Percentiles rank a stretch among this genome's conserved stretches.
Conservation (phyloP, 1,140 invertebrate species). For the Caenorhabditis latens region DNA sequence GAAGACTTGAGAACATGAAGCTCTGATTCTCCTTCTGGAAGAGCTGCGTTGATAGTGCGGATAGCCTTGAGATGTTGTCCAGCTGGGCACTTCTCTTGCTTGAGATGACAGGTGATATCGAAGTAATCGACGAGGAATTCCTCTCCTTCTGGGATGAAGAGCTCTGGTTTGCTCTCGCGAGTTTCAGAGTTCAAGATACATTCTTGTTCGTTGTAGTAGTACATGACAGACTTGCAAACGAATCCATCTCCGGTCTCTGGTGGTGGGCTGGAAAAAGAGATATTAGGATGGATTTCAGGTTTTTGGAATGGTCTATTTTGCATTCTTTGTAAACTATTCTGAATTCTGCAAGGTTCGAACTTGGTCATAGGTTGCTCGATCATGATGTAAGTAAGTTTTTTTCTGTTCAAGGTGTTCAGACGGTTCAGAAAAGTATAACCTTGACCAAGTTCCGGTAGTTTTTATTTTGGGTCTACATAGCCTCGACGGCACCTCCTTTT, state of each 20-base stretch:
- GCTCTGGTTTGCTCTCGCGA: slow-evolving; percentile 74
- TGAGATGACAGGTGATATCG: slow-evolving; percentile 76
- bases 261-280: slow-evolving; percentile 72
- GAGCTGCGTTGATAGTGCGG: slow-evolving; percentile 73
- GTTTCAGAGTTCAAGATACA: slow-evolving; percentile 77
- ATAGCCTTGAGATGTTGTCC: slow-evolving; percentile 70
- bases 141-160: slow-evolving; percentile 78
- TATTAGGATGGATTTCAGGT: background rate
- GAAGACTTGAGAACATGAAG: slow-evolving; percentile 74
- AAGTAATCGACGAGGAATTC: slow-evolving; percentile 77
- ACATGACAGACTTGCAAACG: slow-evolving; percentile 77
- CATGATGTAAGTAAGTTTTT: too few relatives aligned
- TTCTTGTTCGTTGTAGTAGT: slow-evolving; percentile 78
- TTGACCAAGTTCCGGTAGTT: too few relatives aligned
- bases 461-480: too few relatives aligned
- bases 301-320: too few relatives aligned
- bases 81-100: slow-evolving; percentile 72
- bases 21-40: slow-evolving; percentile 75
- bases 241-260: slow-evolving; percentile 77
- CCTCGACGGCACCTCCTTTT: too few relatives aligned
- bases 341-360: too few relatives aligned
- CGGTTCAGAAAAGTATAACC: too few relatives aligned
- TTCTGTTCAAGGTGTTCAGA: too few relatives aligned
- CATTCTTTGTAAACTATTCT: too few relatives aligned
- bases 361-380: too few relatives aligned